Evolutionary conservation across 2,888 invertebrate species (phyloP), one percentile per base, ranked within the genome.

Genomic region (Synanthedon tipuliformis): DNA sequence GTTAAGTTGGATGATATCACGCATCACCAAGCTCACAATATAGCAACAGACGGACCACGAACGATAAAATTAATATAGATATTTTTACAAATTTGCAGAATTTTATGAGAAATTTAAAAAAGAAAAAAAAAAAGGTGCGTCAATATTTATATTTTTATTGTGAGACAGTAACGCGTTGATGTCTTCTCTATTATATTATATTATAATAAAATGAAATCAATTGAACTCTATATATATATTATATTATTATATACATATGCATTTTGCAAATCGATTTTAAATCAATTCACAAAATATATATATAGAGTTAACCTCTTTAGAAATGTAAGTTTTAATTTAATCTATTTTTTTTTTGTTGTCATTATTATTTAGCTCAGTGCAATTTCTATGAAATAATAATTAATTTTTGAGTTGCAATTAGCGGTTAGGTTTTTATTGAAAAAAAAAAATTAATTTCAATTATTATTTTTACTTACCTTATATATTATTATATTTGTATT

Each of bases 11-110:
- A 76, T 69, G 61, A 66, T 67, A 66, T 72, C 73, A 64, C 74
- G 75, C 78, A 72, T 72, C 72, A 66, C 72, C 65, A 69, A 61
- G 75, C 80, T 81, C 78, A 77, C 75, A 71, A 73, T 66, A 64
- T 73, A 48, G 82, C 68, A 82, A 81, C 81, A 65, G 60, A 74
- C 68, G 85, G 86, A 86, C 86, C 86, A 86, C 68, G 77, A 34
- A 34, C 34, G 71, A 50, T 13, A 45, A 45, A 23, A 15, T 15
- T 75, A 69, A 78, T 78, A 80, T 65, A 75, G 73, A 79, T 82
- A 82, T 84, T 81, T 86, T 81, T 84, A 82, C 78, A 80, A 64
- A 3, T 61, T 73, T 69, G 72, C 70, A 69, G 66, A 68, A 64
- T 63, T 69, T 62, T 64, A 52, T 60, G 61, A 52, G 61, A 61